Evolutionary conservation across 2,113 vertebrate genomes (phyloP).

Genomic region (Geococcyx californianus): DNA sequence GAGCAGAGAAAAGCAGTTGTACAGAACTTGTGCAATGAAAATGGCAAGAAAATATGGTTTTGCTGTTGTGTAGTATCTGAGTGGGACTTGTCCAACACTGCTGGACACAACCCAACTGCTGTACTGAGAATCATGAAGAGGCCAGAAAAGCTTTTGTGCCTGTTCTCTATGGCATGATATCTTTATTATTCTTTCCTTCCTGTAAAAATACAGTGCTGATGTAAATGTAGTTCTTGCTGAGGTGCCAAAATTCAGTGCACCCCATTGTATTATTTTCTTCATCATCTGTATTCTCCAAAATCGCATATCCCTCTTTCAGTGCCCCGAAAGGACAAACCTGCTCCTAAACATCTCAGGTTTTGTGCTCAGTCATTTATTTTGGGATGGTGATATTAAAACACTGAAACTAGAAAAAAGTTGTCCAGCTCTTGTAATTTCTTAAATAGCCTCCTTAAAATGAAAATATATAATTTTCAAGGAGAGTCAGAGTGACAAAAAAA

Average conservation of each 20-base stretch:
- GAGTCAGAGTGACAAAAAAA: neutral
- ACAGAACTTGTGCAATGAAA: neutral
- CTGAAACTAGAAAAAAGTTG: neutral
- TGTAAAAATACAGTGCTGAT: neutral
- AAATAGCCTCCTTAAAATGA: neutral
- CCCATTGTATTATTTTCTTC: neutral
- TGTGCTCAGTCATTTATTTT: neutral
- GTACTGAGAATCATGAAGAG: neutral
- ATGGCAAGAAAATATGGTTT: neutral
- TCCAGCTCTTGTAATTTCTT: neutral
- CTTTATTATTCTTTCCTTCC: neutral
- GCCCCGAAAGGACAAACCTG: neutral
- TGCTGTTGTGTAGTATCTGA: neutral
- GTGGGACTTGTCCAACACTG: neutral
- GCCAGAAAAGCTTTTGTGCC: neutral
- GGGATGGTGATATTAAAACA: neutral
- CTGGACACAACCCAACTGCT: neutral
- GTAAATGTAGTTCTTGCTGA: neutral
- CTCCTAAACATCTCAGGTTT: neutral
- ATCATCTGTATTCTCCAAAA: neutral
- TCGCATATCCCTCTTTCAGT: neutral
- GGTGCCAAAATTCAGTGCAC: neutral
- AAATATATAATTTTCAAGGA: neutral
- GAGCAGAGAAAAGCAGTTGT: neutral
- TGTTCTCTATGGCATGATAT: neutral